A percentile compares a stretch with the other conserved stretches of the same genome.
These are phyloP conservation scores for Eristalis pertinax DNA, from an alignment of 2,888 invertebrate genomes.

Conservation along the genomic window DNA sequence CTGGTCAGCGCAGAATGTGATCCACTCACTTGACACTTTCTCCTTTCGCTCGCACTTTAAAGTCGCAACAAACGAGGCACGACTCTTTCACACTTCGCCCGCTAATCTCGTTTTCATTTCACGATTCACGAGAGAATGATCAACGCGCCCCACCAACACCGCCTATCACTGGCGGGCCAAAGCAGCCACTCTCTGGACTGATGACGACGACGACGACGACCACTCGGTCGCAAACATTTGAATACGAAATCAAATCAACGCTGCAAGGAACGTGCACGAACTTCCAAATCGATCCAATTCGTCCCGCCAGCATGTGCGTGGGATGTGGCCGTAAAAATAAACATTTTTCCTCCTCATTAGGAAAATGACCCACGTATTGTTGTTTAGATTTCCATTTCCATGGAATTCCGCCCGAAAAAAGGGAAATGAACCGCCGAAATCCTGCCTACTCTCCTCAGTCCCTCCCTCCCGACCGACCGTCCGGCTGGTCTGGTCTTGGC, in stretches of 20 bases:
- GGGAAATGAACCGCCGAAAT: slow-evolving; percentile 34
- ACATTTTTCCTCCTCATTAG: slow-evolving; percentile 62
- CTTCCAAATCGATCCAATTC: slow-evolving; percentile 52
- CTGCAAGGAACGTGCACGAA: slow-evolving; percentile 49
- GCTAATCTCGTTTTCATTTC: background rate
- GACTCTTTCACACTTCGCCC: background rate
- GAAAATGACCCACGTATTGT: slow-evolving; percentile 70
- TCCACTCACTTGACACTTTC: background rate
- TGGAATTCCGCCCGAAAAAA: slow-evolving; percentile 5
- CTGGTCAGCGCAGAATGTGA: too few species aligned
- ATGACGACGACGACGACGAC: background rate
- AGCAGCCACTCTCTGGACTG: background rate
- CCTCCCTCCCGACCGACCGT: too few species aligned
- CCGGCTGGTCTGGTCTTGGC: background rate
- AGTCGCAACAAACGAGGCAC: background rate
- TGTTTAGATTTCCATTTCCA: slow-evolving; percentile 67
- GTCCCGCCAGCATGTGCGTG: slow-evolving; percentile 48
- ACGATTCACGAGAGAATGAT: background rate
- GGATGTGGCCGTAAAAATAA: slow-evolving; percentile 52
- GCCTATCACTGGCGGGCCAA: too few species aligned
- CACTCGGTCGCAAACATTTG: slow-evolving; percentile 47
- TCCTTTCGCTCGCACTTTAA: background rate
- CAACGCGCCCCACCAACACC: background rate
- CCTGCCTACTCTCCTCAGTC: slow-evolving; percentile 2
- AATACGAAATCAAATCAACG: slow-evolving; percentile 70